Conservation (phyloP, 2,113 vertebrate genomes). For the Callaeas wilsoni region DNA sequence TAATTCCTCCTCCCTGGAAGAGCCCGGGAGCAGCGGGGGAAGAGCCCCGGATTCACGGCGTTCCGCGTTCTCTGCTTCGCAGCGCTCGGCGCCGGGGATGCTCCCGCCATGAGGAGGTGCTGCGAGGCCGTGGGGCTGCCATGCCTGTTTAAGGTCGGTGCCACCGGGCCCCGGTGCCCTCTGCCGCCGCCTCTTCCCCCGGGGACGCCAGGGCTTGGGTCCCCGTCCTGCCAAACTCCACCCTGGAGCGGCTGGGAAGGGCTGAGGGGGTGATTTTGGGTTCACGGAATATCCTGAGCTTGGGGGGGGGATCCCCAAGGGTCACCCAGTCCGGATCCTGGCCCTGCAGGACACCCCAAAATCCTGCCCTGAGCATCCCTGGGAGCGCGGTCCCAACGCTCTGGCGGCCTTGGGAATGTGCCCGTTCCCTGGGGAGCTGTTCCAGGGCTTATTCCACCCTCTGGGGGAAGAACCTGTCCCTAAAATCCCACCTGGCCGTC, state of each 20-base stretch:
- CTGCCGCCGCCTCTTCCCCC: not conserved
- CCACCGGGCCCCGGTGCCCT: not conserved
- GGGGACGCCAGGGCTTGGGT: too few species aligned
- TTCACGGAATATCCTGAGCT: not conserved
- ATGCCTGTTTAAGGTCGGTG: conserved; percentile 74
- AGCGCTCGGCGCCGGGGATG: not conserved
- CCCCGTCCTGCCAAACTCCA: not conserved
- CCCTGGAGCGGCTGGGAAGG: not conserved
- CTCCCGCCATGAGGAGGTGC: conserved; percentile 63
- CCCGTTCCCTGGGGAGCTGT: not conserved
- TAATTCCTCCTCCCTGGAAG: not conserved
- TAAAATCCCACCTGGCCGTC: not conserved
- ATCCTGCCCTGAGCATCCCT: not conserved
- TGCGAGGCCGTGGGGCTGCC: conserved; percentile 66
- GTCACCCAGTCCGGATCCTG: not conserved
- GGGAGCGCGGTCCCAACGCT: too few species aligned
- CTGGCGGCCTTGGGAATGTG: too few species aligned
- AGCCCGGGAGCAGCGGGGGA: not conserved
- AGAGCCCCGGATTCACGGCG: accelerated
- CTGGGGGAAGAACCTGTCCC: not conserved
- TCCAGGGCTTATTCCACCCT: not conserved
- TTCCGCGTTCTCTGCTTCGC: not conserved
- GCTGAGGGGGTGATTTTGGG: not conserved
- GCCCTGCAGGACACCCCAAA: too few species aligned
- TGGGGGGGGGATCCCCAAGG: not conserved